A percentile compares a stretch with the other conserved stretches of the same genome.
These are phyloP conservation scores for Dynastes maya DNA, from an alignment of 2,888 invertebrate species.

Conservation along the genomic window DNA sequence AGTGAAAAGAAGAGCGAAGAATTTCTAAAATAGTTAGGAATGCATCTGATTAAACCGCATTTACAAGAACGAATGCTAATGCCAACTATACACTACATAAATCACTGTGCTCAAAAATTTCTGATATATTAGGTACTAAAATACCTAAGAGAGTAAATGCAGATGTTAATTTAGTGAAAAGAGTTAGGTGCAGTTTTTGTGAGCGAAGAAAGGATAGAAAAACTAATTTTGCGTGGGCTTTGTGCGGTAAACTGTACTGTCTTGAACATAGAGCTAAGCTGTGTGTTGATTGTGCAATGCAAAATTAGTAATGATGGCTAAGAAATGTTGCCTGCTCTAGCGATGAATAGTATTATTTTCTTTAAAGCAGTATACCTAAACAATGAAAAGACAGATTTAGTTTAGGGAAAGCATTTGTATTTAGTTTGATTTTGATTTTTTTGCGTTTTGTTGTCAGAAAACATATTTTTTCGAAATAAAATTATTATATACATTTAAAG, in stretches of 20 bases:
- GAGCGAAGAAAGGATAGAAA: constrained; percentile 34
- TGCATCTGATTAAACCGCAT: constrained; percentile 45
- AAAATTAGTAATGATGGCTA: too few relatives aligned
- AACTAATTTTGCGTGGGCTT: constrained; percentile 44
- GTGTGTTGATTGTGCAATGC: constrained; percentile 20
- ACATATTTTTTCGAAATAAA: too few relatives aligned
- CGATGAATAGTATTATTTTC: too few relatives aligned
- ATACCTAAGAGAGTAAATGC: constrained; percentile 1
- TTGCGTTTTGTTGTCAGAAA: too few relatives aligned
- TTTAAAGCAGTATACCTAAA: too few relatives aligned
- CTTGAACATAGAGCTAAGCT: constrained; percentile 43
- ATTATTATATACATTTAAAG: too few relatives aligned
- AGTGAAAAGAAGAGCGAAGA: constrained; percentile 5
- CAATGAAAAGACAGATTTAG: too few relatives aligned
- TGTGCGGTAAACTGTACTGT: constrained; percentile 37
- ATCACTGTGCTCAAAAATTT: constrained; percentile 34
- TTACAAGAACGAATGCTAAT: constrained; percentile 21
- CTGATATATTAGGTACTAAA: constrained; percentile 23
- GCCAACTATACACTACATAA: constrained; percentile 20
- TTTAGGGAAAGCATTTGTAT: too few relatives aligned
- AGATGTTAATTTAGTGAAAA: constrained; percentile 31
- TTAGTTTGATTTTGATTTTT: too few relatives aligned
- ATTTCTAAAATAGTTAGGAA: constrained; percentile 30
- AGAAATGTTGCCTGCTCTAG: too few relatives aligned
- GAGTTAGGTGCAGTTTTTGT: constrained; percentile 38